A percentile compares a stretch with the other conserved stretches of the same genome.
Evolutionary conservation across 2,888 invertebrate genomes (phyloP).

Genomic region (Athrips mouffetella): DNA sequence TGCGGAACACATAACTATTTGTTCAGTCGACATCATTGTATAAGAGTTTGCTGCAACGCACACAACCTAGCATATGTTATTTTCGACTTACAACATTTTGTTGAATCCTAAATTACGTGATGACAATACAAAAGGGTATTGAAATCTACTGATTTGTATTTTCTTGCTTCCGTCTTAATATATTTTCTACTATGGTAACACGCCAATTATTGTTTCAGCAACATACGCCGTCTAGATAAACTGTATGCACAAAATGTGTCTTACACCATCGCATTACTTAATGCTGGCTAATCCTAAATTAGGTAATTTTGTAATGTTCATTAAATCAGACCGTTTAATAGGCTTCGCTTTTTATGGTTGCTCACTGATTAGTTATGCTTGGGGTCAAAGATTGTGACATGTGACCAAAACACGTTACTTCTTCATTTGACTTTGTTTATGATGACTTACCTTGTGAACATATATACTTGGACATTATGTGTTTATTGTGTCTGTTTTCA

Average conservation of each 20-base stretch:
- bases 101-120: slow-evolving; percentile 71
- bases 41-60: slow-evolving; percentile 72
- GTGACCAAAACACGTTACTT: background rate
- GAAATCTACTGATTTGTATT: slow-evolving; percentile 29
- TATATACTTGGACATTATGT: too few species aligned
- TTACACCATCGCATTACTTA: background rate
- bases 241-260: background rate
- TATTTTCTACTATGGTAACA: too few species aligned
- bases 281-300: background rate
- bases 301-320: background rate
- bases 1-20: slow-evolving; percentile 76
- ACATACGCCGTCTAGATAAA: too few species aligned
- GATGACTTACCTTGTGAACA: background rate
- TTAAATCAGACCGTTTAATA: background rate
- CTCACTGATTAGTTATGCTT: background rate
- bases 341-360: background rate
- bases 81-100: slow-evolving; percentile 73
- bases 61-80: slow-evolving; percentile 69
- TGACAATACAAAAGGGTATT: slow-evolving; percentile 60
- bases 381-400: background rate
- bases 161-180: background rate
- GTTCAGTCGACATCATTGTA: slow-evolving; percentile 76
- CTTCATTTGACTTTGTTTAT: background rate
- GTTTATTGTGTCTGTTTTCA: too few species aligned
- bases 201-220: too few species aligned